Evolutionary conservation across 2,113 vertebrate species (phyloP).

Genomic region (Nyctibius bracteatus): DNA sequence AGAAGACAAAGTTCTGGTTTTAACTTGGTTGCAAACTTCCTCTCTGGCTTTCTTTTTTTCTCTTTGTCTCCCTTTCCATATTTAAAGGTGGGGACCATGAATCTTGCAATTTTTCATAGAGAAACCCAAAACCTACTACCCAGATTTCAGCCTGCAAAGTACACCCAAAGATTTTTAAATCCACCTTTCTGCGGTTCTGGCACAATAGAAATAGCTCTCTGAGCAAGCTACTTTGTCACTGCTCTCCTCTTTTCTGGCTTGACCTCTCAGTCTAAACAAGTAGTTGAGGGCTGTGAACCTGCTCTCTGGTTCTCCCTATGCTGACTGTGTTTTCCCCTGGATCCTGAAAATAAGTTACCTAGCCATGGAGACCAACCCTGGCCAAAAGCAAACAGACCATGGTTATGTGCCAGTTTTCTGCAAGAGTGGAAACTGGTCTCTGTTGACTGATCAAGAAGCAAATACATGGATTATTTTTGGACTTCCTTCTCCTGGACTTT

Average conservation of each 20-base stretch:
- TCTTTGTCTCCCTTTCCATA: background rate
- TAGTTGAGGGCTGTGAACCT: background rate
- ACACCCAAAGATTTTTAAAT: background rate
- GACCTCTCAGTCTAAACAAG: background rate
- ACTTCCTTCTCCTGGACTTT: background rate
- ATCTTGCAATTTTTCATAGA: background rate
- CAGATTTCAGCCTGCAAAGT: background rate
- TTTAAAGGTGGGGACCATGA: background rate
- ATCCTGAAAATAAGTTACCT: background rate
- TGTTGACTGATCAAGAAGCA: background rate
- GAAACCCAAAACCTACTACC: background rate
- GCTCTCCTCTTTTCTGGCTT: background rate
- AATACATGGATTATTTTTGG: background rate
- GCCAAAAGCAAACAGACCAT: background rate
- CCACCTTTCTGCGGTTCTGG: background rate
- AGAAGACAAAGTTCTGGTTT: background rate
- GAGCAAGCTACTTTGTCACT: background rate
- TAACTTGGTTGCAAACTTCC: background rate
- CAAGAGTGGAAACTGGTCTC: background rate
- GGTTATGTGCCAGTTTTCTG: background rate
- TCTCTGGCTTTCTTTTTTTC: no score
- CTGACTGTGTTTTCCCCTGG: background rate
- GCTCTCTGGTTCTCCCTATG: background rate
- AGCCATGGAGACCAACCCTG: background rate
- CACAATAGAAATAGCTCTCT: background rate